phyloP scores from a whole-genome alignment of 2,797 vertebrate species.

The Chiroxiphia lanceolata region DNA sequence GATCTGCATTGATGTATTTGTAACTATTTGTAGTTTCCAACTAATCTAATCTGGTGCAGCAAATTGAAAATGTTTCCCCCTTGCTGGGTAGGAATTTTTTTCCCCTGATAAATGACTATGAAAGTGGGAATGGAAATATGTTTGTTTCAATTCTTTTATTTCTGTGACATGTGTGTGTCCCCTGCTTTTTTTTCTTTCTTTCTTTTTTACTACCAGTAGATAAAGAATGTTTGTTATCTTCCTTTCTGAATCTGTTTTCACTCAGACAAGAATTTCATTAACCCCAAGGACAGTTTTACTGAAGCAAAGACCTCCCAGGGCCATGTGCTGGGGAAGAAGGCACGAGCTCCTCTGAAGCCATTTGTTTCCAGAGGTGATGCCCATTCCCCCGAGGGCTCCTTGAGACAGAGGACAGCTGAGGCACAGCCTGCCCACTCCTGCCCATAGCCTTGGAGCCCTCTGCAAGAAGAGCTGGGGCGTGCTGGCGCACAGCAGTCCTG shows the following conservation, averaged over 20 bases:
- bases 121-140: not conserved
- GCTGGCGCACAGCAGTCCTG: not conserved
- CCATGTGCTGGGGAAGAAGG: not conserved
- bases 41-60: slow-evolving; percentile 16
- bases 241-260: not conserved
- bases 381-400: not conserved
- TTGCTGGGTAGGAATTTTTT: not conserved
- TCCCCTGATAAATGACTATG: not conserved
- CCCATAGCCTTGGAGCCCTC: not conserved
- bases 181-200: no score
- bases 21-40: not conserved
- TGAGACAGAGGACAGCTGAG: not conserved
- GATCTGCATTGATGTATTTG: slow-evolving; percentile 29
- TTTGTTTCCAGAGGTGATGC: not conserved
- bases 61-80: slow-evolving; percentile 31
- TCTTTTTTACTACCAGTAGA: not conserved
- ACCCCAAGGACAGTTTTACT: not conserved
- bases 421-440: not conserved
- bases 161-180: not conserved
- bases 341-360: not conserved
- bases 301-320: not conserved
- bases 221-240: not conserved
- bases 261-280: not conserved
- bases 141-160: not conserved
- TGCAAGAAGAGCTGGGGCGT: not conserved